These are phyloP conservation scores for Neoitamus cyanurus DNA, from an alignment of 2,888 invertebrate genomes.

Conservation along the genomic window DNA sequence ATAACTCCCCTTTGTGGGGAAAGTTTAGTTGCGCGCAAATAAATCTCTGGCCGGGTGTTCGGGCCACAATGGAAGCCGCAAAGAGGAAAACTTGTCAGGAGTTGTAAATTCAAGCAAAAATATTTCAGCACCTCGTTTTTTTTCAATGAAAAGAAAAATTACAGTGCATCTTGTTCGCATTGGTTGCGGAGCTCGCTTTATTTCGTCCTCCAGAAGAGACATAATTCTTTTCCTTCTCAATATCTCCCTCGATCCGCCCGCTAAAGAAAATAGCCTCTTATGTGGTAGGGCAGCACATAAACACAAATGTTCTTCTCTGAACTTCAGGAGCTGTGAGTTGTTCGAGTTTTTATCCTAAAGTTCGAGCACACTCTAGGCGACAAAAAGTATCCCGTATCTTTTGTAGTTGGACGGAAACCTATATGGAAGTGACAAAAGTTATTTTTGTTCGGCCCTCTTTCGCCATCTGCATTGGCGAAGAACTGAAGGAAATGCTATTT, in stretches of 20 bases:
- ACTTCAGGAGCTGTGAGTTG: not conserved
- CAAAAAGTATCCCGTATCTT: constrained; percentile 15
- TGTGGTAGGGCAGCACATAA: not conserved
- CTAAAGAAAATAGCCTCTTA: not conserved
- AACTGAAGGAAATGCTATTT: not conserved
- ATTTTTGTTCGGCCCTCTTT: not conserved
- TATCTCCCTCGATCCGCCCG: not conserved
- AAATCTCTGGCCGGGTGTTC: not conserved
- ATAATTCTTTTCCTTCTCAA: not conserved
- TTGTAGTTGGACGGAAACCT: not conserved
- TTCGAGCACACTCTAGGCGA: not conserved
- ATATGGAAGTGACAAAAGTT: constrained; percentile 3
- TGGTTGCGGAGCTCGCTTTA: not conserved
- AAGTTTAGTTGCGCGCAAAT: constrained; percentile 14
- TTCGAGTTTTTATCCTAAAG: constrained; percentile 4
- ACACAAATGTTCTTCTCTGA: not conserved
- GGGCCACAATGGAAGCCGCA: constrained; percentile 12
- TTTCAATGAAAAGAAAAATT: constrained; percentile 26
- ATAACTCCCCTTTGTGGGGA: not conserved
- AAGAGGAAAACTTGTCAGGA: constrained; percentile 37
- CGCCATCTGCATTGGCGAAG: not conserved
- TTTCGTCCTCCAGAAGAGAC: not conserved
- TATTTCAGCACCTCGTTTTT: not conserved
- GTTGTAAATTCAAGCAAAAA: constrained; percentile 38
- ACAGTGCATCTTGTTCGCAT: constrained; percentile 5